Evolutionary conservation across 1,140 invertebrate species (phyloP), one percentile per base, ranked within the genome.

Genomic region (Chrysopa pallens): DNA sequence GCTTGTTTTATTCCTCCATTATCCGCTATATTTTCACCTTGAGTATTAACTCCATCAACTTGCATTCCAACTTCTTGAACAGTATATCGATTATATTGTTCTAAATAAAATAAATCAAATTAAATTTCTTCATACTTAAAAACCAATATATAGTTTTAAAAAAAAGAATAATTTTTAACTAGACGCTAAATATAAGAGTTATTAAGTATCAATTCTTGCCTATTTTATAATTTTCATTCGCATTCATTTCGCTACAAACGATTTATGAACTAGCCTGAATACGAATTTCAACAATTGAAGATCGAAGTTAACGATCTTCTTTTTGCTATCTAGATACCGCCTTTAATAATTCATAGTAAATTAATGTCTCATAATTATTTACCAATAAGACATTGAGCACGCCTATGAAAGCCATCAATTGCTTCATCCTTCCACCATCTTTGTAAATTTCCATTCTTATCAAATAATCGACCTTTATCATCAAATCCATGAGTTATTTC

Each of bases 11-110:
- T 70, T 7, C 86, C 87, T 6, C 87, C 86, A 60, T 90, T 90
- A 53, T 91, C 87, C 1, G 86, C 87, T 43, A 91, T 91, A 59
- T 91, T 91, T 62, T 91, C 87, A 3, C 84, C 82, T 50, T 82
- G 69, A 0, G 70, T 73, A 45, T 67, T 66, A 3, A 62, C 47
- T 6, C 80, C 80, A 53, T 84, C 76, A 33, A 84, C 64, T 43
- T 66, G 59, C 48, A 70, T 62, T 35, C 64, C 63, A 17, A 77
- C 65, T 51, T 76, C 72, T 14, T 68, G 59, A 8, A 79, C 61
- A 7, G 62, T 63, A 48, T 76, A 86, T 28, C 56, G 63, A 38
- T 72, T 73, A 53, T 86, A 87, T 50, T 88, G 84, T 53, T 84
- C 77, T 61, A 46, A 31, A 52, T 47, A 40, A 42, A 33, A 23